Conservation (phyloP, 1,140 invertebrate species). For the Ceratina australensis region DNA sequence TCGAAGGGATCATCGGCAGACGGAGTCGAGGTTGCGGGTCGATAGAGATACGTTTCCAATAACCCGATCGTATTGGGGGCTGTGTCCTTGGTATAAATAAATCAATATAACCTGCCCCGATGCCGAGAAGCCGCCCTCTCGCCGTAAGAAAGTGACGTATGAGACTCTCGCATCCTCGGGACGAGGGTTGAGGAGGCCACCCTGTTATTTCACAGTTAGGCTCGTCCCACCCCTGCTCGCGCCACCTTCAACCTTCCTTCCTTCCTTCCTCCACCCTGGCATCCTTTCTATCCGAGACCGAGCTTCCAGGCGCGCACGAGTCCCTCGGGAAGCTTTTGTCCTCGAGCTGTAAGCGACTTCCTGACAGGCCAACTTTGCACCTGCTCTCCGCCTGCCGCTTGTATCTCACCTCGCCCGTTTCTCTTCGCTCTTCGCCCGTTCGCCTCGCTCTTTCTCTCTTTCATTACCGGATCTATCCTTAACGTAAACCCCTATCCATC, state of each 20-base stretch:
- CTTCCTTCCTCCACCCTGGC: slow-evolving; percentile 52
- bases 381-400: slow-evolving; percentile 72
- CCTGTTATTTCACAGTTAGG: slow-evolving; percentile 80
- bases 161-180: slow-evolving; percentile 70
- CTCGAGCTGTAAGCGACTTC: slow-evolving; percentile 80
- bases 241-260: slow-evolving; percentile 60
- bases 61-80: slow-evolving; percentile 70
- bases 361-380: slow-evolving; percentile 79
- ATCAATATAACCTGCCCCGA: slow-evolving; percentile 76
- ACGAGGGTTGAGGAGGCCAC: slow-evolving; percentile 68
- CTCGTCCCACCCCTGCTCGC: slow-evolving; percentile 62
- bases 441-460: slow-evolving; percentile 33
- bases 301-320: slow-evolving; percentile 69
- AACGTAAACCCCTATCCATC: not conserved
- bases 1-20: not conserved
- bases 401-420: slow-evolving; percentile 49
- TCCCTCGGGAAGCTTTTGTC: slow-evolving; percentile 79
- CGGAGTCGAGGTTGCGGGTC: slow-evolving; percentile 36
- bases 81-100: slow-evolving; percentile 74
- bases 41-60: slow-evolving; percentile 70
- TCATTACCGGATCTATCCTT: not conserved
- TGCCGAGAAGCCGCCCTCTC: slow-evolving; percentile 57
- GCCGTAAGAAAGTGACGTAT: slow-evolving; percentile 74
- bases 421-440: slow-evolving; percentile 28
- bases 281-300: slow-evolving; percentile 62